A percentile compares a stretch with the other conserved stretches of the same genome.
Evolutionary conservation across 1,140 invertebrate genomes (phyloP).

Genomic region (Drosophila mauritiana): DNA sequence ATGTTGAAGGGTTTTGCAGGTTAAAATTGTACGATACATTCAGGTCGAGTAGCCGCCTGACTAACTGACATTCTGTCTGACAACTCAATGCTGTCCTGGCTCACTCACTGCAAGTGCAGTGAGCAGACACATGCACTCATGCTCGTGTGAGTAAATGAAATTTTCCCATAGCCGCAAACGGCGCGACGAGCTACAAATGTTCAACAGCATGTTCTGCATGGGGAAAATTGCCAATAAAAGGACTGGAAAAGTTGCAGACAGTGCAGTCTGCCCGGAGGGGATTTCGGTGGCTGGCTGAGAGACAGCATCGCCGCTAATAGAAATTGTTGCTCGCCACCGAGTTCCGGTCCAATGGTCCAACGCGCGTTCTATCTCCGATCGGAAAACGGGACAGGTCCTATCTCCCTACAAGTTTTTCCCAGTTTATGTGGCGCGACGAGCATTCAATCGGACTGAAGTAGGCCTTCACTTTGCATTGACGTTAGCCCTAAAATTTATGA

Average conservation of each 20-base stretch:
- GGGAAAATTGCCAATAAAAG: slow-evolving; percentile 53
- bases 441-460: slow-evolving; percentile 18
- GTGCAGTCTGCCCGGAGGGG: not conserved
- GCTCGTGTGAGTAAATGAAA: slow-evolving; percentile 40
- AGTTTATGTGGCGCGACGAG: slow-evolving; percentile 43
- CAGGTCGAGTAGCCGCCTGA: slow-evolving; percentile 64
- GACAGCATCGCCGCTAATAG: slow-evolving; percentile 66
- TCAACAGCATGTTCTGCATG: slow-evolving; percentile 53
- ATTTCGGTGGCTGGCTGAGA: slow-evolving; percentile 10
- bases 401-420: not conserved
- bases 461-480: not conserved
- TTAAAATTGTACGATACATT: slow-evolving; percentile 71
- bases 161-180: slow-evolving; percentile 42
- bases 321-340: slow-evolving; percentile 65
- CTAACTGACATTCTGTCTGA: slow-evolving; percentile 45
- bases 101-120: slow-evolving; percentile 10
- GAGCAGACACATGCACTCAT: slow-evolving; percentile 8
- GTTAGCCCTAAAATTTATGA: too few relatives aligned
- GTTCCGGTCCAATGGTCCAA: slow-evolving; percentile 37
- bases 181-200: slow-evolving; percentile 59
- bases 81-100: slow-evolving; percentile 49
- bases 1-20: slow-evolving; percentile 75
- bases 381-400: slow-evolving; percentile 37
- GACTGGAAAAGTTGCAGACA: slow-evolving; percentile 19
- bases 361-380: slow-evolving; percentile 62